These are phyloP conservation scores for Diplazon laetatorius DNA, from an alignment of 2,888 invertebrate species.

Conservation along the genomic window DNA sequence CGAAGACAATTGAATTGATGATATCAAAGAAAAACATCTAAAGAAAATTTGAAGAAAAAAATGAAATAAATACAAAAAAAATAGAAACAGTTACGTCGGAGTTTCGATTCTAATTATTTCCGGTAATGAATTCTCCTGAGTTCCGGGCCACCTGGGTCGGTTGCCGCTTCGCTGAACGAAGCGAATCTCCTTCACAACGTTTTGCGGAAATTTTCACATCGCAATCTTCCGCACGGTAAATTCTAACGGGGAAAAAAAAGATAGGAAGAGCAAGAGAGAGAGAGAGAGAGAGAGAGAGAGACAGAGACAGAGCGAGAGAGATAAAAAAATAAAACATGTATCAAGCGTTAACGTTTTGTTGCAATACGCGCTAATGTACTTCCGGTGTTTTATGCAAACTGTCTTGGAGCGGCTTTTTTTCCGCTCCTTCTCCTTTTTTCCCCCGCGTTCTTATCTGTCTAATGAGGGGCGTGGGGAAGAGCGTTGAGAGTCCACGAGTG, in stretches of 20 bases:
- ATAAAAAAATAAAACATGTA: too few species aligned
- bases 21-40: too few species aligned
- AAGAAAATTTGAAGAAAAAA: too few species aligned
- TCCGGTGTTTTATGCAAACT: constrained; percentile 6
- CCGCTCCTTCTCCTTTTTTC: too few species aligned
- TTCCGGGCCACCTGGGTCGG: background rate
- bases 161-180: background rate
- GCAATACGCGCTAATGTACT: constrained; percentile 20
- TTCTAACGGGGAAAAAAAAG: constrained; percentile 43
- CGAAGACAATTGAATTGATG: too few species aligned
- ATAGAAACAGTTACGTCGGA: background rate
- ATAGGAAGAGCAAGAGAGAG: too few species aligned
- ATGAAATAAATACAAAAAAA: background rate
- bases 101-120: constrained; percentile 11
- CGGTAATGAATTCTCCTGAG: constrained; percentile 2
- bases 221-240: constrained; percentile 13
- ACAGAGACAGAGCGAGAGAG: too few species aligned
- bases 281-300: too few species aligned
- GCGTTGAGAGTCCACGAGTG: background rate
- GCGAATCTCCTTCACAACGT: constrained; percentile 5
- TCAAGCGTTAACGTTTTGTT: constrained; percentile 13
- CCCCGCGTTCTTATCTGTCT: constrained; percentile 17
- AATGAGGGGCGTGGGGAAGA: background rate
- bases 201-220: constrained; percentile 34
- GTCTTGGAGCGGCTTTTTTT: background rate